phyloP scores from a whole-genome alignment of 2,113 vertebrate genomes.

The Microtus ochrogaster region DNA sequence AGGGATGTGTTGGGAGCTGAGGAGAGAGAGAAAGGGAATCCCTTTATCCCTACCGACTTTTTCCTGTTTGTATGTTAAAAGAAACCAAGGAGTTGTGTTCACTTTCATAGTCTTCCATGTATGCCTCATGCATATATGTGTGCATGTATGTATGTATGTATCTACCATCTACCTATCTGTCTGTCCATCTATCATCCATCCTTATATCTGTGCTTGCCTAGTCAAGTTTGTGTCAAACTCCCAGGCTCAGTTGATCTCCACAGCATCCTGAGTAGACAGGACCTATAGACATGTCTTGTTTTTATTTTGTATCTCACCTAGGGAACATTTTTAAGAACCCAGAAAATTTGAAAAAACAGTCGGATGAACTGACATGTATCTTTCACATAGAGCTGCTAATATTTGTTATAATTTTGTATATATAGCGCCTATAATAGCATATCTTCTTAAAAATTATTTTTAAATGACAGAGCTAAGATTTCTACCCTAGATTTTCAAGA shows the following conservation, averaged over 20 bases:
- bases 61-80: background rate
- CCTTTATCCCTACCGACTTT: background rate
- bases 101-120: background rate
- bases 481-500: background rate
- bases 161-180: background rate
- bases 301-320: background rate
- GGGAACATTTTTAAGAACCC: background rate
- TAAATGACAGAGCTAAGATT: background rate
- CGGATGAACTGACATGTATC: background rate
- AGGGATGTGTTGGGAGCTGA: background rate
- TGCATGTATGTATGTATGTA: background rate
- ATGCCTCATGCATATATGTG: background rate
- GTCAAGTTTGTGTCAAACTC: background rate
- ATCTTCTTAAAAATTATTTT: background rate
- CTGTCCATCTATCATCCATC: background rate
- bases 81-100: background rate
- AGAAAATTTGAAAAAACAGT: constrained; percentile 16
- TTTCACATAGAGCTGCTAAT: background rate
- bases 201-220: background rate
- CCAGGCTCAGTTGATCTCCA: too few species aligned
- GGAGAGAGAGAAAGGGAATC: background rate
- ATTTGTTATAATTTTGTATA: background rate
- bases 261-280: background rate
- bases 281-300: background rate
- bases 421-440: background rate